Evolutionary conservation across 2,797 vertebrate genomes (phyloP).

Genomic region (Typhlichthys eigenmanni): DNA sequence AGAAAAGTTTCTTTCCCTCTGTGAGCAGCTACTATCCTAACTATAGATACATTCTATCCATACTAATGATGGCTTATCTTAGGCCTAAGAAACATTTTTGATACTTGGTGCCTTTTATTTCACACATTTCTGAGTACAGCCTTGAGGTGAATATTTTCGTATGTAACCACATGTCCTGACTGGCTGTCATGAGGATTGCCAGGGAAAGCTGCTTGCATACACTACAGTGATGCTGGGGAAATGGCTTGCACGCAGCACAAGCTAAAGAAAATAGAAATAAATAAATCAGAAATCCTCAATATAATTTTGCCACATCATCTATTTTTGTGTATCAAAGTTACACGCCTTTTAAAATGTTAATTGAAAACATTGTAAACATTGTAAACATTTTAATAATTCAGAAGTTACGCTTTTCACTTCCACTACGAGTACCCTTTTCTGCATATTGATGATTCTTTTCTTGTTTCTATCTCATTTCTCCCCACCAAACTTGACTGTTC

Average conservation of each 20-base stretch:
- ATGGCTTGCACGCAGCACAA: slow-evolving; percentile 31
- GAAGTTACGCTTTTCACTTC: slow-evolving; percentile 55
- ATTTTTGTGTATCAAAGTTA: slow-evolving; percentile 46
- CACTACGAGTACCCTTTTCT: slow-evolving; percentile 43
- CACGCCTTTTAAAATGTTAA: slow-evolving; percentile 44
- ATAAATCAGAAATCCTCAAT: slow-evolving; percentile 46
- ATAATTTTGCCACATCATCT: slow-evolving; percentile 41
- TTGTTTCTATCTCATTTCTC: slow-evolving; percentile 6
- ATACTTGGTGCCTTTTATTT: neutral
- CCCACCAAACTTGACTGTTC: slow-evolving; percentile 19
- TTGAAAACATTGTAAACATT: slow-evolving; percentile 23
- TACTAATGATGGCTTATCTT: slow-evolving; percentile 2
- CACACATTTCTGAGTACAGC: slow-evolving; percentile 4
- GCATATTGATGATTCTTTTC: slow-evolving; percentile 43
- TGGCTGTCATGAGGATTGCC: slow-evolving; percentile 50
- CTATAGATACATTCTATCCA: slow-evolving; percentile 13
- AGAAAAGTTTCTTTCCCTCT: slow-evolving; percentile 4
- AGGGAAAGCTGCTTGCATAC: slow-evolving; percentile 23
- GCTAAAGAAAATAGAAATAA: slow-evolving; percentile 55
- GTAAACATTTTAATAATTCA: slow-evolving; percentile 71
- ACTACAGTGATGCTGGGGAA: slow-evolving; percentile 32
- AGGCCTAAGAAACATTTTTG: slow-evolving; percentile 35
- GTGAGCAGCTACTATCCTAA: neutral
- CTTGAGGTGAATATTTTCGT: slow-evolving; percentile 60
- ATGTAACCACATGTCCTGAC: slow-evolving; percentile 26